These are phyloP conservation scores for Elachura formosa DNA, from an alignment of 2,113 vertebrate genomes.

Conservation along the genomic window DNA sequence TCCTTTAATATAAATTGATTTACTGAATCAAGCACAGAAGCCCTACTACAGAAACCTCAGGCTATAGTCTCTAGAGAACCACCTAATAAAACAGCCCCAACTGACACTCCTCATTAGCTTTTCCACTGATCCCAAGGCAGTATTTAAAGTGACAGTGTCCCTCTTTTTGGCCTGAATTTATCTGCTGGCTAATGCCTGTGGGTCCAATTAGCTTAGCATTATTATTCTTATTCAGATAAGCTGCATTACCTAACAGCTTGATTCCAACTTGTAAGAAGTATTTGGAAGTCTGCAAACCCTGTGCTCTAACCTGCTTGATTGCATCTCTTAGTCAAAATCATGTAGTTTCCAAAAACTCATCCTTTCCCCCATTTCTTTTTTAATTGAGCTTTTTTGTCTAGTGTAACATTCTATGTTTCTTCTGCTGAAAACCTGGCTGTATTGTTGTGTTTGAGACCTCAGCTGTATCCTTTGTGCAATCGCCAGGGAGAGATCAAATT, in stretches of 20 bases:
- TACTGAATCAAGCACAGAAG: slow-evolving; percentile 71
- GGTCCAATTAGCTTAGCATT: slow-evolving; percentile 70
- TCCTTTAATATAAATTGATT: slow-evolving; percentile 74
- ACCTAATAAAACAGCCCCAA: slow-evolving; percentile 73
- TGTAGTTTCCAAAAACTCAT: slow-evolving; percentile 45
- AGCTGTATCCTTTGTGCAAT: slow-evolving; percentile 29
- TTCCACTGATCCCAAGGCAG: slow-evolving; percentile 66
- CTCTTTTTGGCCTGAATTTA: slow-evolving; percentile 69
- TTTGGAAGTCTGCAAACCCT: slow-evolving; percentile 56
- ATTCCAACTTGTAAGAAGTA: slow-evolving; percentile 70
- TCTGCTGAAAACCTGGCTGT: not conserved
- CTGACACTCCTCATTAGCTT: slow-evolving; percentile 74
- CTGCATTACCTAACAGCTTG: slow-evolving; percentile 67
- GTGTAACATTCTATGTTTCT: not conserved
- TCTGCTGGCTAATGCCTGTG: slow-evolving; percentile 56
- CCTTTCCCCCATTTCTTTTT: not conserved
- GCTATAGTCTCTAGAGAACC: slow-evolving; percentile 62
- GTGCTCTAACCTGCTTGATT: slow-evolving; percentile 42
- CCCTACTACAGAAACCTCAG: slow-evolving; percentile 65
- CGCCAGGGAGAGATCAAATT: slow-evolving; percentile 65
- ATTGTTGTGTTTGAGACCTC: slow-evolving; percentile 5
- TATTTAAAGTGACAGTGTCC: slow-evolving; percentile 74
- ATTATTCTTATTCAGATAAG: slow-evolving; percentile 68
- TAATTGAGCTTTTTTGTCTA: slow-evolving; percentile 27
- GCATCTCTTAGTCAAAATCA: slow-evolving; percentile 57